phyloP scores from a whole-genome alignment of 1,140 invertebrate species.

The Pseudomyrmex dendroicus region DNA sequence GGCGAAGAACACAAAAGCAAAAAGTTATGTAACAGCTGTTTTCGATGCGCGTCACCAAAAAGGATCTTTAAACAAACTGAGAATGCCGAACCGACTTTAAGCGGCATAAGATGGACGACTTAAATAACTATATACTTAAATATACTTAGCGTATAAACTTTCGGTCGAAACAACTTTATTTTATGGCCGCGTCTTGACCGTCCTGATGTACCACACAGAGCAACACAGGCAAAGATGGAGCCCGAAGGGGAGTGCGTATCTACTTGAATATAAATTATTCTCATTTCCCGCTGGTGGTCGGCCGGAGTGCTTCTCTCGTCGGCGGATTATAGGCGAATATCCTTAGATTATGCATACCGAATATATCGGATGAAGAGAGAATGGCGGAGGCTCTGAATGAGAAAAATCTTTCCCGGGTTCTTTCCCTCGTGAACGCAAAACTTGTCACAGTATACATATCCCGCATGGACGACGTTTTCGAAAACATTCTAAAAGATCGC shows the following conservation, averaged over 20 bases:
- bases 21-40: too few species aligned
- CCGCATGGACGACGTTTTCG: slow-evolving; percentile 41
- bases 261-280: slow-evolving; percentile 61
- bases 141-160: slow-evolving; percentile 8
- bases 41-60: neutral
- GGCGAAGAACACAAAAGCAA: too few species aligned
- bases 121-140: neutral
- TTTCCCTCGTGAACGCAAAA: slow-evolving; percentile 40
- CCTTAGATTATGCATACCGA: slow-evolving; percentile 57
- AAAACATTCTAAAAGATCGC: slow-evolving; percentile 21
- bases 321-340: slow-evolving; percentile 47
- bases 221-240: neutral
- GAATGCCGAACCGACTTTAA: neutral
- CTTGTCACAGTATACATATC: slow-evolving; percentile 36
- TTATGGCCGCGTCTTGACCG: slow-evolving; percentile 12
- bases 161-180: slow-evolving; percentile 9
- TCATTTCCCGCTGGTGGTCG: slow-evolving; percentile 42
- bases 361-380: slow-evolving; percentile 49
- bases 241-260: slow-evolving; percentile 5
- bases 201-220: slow-evolving; percentile 7
- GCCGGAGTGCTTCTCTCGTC: slow-evolving; percentile 33
- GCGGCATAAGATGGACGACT: neutral
- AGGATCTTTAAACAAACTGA: neutral
- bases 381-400: slow-evolving; percentile 29
- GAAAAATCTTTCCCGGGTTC: slow-evolving; percentile 21